Evolutionary conservation across 1,140 invertebrate genomes (phyloP), one percentile per base, ranked within the genome.

Genomic region (Akabosia matsudoensis): DNA sequence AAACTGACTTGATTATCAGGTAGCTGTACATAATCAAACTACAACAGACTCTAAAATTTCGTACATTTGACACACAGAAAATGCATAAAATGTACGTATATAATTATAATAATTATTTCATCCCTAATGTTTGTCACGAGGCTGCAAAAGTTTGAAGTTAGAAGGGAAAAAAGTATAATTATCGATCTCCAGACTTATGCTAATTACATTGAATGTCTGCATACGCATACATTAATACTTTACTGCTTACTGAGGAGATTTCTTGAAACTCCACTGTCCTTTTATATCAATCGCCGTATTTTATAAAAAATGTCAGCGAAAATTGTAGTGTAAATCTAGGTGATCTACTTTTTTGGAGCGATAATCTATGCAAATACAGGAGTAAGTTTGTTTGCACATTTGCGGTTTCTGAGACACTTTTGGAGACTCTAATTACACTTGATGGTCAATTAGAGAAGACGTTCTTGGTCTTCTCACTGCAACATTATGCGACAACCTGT

Each of bases 401-500:
- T 45, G 7, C 7, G 37, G 7, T 56, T 56, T 56, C 24, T 56
- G 54, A 56, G 24, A 56, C 54, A 56, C 54, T 56, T 56, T 56
- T 13, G 54, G 54, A n/a, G 54, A 56, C 24, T 56, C 13, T 56
- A 56, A 56, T 56, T 56, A 22, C 54, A n/a, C 13, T 22, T 56
- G 54, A 56, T 56, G 54, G 54, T 22, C 54, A 13, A 56, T 56
- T 56, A n/a, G n/a, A n/a, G n/a, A n/a, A 56, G 54, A 56, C 24
- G 54, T 4, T 56, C 54, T 56, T 56, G 54, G 24, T 56, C 54
- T 56, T 56, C 54, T 56, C 54, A 56, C 54, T n/a, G 24, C 24
- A n/a, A 56, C 14, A 13, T 10, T 56, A n/a, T 16, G 54, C 7
- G 7, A 45, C n/a, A n/a, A n/a, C n/a, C n/a, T n/a, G n/a, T 45